Conservation (phyloP, 2,888 invertebrate genomes). For the Dascillus cervinus region DNA sequence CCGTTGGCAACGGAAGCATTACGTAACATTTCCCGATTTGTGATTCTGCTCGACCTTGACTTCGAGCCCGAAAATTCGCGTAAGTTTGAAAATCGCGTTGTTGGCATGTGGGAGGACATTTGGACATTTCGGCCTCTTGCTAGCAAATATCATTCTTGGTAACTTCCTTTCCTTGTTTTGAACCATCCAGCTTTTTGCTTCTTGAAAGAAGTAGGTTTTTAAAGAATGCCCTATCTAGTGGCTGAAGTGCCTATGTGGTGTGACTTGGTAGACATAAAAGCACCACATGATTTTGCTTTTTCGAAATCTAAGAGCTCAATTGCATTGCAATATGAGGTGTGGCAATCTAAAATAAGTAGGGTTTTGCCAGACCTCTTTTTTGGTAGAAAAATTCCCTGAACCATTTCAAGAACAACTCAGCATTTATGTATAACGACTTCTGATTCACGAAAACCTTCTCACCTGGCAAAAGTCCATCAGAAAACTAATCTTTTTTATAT, state of each 20-base stretch:
- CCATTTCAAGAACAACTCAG: too few species aligned
- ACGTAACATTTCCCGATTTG: constrained; percentile 11
- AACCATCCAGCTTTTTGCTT: constrained; percentile 1
- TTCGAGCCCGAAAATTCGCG: too few species aligned
- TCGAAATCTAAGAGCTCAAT: constrained; percentile 18
- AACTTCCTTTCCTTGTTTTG: too few species aligned
- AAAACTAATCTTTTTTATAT: constrained; percentile 4
- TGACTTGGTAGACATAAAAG: constrained; percentile 1
- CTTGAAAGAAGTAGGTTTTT: too few species aligned
- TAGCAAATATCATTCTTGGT: too few species aligned
- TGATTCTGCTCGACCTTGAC: too few species aligned
- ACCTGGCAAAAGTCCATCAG: constrained; percentile 5
- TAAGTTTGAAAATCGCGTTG: too few species aligned
- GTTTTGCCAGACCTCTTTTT: constrained; percentile 2
- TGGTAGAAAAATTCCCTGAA: constrained; percentile 5
- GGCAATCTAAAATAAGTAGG: constrained; percentile 2
- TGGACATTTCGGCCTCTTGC: constrained; percentile 12
- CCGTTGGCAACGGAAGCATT: too few species aligned
- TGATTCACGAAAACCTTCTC: constrained; percentile 3
- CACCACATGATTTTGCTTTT: constrained; percentile 4
- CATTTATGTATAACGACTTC: constrained; percentile 6
- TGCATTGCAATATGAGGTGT: constrained; percentile 10
- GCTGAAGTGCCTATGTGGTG: constrained; percentile 15
- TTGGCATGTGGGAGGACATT: too few species aligned
- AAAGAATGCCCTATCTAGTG: constrained; percentile 14